These are phyloP conservation scores for Lordiphosa fenestrarum DNA, from an alignment of 2,888 invertebrate genomes.

Conservation along the genomic window DNA sequence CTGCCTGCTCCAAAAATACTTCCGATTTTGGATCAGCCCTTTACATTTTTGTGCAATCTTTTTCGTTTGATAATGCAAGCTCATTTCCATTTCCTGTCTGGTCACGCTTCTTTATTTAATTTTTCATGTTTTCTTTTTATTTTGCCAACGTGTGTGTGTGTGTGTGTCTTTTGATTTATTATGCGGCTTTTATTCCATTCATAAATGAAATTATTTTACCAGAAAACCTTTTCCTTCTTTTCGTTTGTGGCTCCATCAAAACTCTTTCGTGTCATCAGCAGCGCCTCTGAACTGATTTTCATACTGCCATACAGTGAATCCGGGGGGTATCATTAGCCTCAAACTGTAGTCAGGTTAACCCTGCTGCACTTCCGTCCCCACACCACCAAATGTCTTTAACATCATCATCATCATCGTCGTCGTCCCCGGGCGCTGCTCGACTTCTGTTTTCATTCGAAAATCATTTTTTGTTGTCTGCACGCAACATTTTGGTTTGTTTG, in stretches of 20 bases:
- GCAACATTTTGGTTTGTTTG: conserved; percentile 1
- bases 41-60: background rate
- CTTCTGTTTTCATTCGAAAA: conserved; percentile 4
- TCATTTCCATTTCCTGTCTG: conserved; percentile 70
- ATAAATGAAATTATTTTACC: conserved; percentile 56
- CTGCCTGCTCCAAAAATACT: too few species aligned
- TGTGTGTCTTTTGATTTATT: conserved; percentile 62
- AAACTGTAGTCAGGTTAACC: too few species aligned
- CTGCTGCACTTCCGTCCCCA: too few species aligned
- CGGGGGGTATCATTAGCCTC: too few species aligned
- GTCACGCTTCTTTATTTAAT: conserved; percentile 44
- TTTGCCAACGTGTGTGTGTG: conserved; percentile 46
- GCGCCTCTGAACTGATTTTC: conserved; percentile 6
- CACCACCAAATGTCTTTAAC: too few species aligned
- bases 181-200: conserved; percentile 60
- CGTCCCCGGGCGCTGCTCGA: conserved; percentile 1
- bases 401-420: background rate
- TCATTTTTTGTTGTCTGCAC: conserved; percentile 11
- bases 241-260: conserved; percentile 10
- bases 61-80: conserved; percentile 25
- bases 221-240: background rate
- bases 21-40: conserved; percentile 9
- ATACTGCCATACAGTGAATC: too few species aligned
- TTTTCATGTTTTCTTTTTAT: conserved; percentile 7
- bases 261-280: conserved; percentile 14